These are phyloP conservation scores for Genyomyrus donnyi DNA, from an alignment of 2,113 vertebrate species.

Conservation along the genomic window DNA sequence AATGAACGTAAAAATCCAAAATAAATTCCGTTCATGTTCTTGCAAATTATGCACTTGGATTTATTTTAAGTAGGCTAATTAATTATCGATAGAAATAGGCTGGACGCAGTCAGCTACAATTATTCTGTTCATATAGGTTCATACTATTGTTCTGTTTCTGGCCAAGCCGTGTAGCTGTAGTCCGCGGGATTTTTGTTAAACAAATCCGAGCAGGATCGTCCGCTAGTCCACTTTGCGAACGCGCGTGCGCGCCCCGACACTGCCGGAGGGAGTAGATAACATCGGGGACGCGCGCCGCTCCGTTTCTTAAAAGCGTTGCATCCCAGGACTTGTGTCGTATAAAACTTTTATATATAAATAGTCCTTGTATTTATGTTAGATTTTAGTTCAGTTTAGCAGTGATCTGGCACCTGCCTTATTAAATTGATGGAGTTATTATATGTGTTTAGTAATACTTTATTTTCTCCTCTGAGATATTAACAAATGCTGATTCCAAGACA, in stretches of 20 bases:
- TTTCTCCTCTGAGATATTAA: not conserved
- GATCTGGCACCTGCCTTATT: not conserved
- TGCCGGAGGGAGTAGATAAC: slow-evolving; percentile 2
- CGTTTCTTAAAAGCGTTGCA: slow-evolving; percentile 17
- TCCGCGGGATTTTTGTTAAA: not conserved
- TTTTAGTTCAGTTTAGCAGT: not conserved
- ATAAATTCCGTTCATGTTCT: not conserved
- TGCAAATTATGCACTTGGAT: not conserved
- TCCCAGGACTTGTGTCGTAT: not conserved
- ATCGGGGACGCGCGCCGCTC: slow-evolving; percentile 28
- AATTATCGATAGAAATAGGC: not conserved
- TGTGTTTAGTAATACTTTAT: no score
- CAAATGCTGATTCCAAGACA: not conserved
- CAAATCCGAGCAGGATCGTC: slow-evolving; percentile 30
- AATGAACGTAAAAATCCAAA: not conserved
- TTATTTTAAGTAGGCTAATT: not conserved
- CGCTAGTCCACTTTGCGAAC: slow-evolving; percentile 22
- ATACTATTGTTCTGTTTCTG: not conserved
- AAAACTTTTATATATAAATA: not conserved
- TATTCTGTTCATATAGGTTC: not conserved
- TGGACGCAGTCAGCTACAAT: not conserved
- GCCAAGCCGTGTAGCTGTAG: slow-evolving; percentile 12
- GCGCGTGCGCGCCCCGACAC: slow-evolving; percentile 19
- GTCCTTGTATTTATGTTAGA: not conserved
- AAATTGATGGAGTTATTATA: not conserved